Base-by-base conservation (phyloP, 2,888 invertebrate species). In the Gymnocheta viridis region DNA sequence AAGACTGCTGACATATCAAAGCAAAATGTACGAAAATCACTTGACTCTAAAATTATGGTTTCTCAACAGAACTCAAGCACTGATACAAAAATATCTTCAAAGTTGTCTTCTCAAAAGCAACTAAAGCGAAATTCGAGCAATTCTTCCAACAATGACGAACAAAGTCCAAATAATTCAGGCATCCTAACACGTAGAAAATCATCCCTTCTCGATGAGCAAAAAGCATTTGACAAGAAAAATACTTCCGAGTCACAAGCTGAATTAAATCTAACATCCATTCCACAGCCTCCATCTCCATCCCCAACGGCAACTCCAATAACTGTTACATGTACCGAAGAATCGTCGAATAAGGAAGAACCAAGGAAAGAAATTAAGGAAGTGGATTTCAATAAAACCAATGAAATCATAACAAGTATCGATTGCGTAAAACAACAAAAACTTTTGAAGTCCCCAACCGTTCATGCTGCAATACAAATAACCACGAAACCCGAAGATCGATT, bases 181-280 rank as follows among this genome's bases (percentile, higher is more conserved):
- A 72, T 67, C 24, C 81, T 62, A 58, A 87, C 87, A n/a, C 86
- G 89, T 6, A 86, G 88, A 62, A 89, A 88, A 70, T 87, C 80
- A 7, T 56, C 88, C 10, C 87, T 88, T 2, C 19, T 88, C 3
- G 93, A 93, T 82, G 92, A 91, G 69, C 88, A 10, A 5, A 80
- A 69, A 35, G 19, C 47, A 10, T 32, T 67, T 67, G 44, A 90
- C 89, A 41, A 90, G 1, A 54, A 49, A 44, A 66, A 58, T 32
- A 19, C 32, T 44, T 54, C 58, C 7, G 58, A 38, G 14, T 44
- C 17, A 47, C 38, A 44, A 60, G 29, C 29, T 47, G 74, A 73
- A 51, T 56, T 82, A 14, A 76, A 58, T 24, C 44, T 51, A 35
- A 41, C 69, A 60, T 10, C 69, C 85, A 89, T 1, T 29, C 74